A percentile compares a stretch with the other conserved stretches of the same genome.
Conservation (phyloP, 2,797 vertebrate genomes). For the Chelmon rostratus region DNA sequence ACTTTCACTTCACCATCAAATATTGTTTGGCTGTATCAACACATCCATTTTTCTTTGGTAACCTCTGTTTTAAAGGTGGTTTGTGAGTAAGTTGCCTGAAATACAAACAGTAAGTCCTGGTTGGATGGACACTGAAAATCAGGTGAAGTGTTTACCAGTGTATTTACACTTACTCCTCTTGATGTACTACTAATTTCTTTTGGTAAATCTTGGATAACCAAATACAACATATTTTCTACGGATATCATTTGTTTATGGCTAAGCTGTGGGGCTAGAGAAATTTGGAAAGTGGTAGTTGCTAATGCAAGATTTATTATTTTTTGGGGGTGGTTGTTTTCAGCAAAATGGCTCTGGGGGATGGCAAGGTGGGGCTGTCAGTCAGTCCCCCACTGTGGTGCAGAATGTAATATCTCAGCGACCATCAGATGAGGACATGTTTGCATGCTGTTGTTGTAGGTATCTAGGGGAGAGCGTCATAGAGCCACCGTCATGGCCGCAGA, state of each 20-base stretch:
- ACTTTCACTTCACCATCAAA: constrained; percentile 11
- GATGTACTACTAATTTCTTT: background rate
- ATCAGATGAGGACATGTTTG: background rate
- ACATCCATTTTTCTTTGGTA: background rate
- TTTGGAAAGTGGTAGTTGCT: background rate
- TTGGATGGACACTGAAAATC: background rate
- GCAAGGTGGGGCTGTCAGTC: background rate
- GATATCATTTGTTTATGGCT: background rate
- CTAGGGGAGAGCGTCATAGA: no score
- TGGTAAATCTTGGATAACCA: background rate
- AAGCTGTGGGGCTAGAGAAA: background rate
- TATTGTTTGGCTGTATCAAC: background rate
- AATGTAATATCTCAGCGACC: background rate
- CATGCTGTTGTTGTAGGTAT: background rate
- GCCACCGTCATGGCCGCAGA: no score
- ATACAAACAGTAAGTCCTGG: background rate
- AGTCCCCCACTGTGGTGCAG: background rate
- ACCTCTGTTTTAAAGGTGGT: background rate
- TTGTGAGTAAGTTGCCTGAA: background rate
- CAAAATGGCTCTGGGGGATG: background rate
- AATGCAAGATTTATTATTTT: background rate
- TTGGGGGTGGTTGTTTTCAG: background rate
- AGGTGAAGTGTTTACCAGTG: background rate
- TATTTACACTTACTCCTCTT: background rate
- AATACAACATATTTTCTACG: background rate